A percentile compares a stretch with the other conserved stretches of the same genome.
Conservation (phyloP, 2,113 vertebrate genomes). For the Zootoca vivipara region DNA sequence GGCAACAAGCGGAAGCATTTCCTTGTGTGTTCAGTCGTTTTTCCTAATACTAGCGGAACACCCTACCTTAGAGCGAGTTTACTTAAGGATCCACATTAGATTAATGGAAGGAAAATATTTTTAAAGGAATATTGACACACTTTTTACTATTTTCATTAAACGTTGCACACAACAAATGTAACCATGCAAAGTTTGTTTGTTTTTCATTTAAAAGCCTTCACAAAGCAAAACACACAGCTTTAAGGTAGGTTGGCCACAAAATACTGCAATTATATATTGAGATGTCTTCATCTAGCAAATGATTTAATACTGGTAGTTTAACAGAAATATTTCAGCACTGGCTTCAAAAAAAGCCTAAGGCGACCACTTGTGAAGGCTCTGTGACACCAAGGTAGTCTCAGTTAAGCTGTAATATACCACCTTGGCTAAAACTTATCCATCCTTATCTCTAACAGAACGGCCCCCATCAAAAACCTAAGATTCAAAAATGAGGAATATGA, state of each 20-base stretch:
- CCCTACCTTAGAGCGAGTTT: constrained; percentile 20
- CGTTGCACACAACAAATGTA: too few species aligned
- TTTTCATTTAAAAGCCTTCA: too few species aligned
- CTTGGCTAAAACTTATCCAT: constrained; percentile 54
- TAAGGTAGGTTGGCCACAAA: constrained; percentile 26
- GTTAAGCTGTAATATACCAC: constrained; percentile 55
- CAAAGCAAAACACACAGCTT: not conserved
- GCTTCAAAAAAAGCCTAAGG: constrained; percentile 44
- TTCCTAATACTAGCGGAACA: constrained; percentile 37
- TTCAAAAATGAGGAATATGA: constrained; percentile 43
- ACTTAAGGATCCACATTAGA: constrained; percentile 28
- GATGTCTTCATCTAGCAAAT: constrained; percentile 56
- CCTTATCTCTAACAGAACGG: constrained; percentile 62
- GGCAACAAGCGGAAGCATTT: constrained; percentile 33
- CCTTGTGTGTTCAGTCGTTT: constrained; percentile 30
- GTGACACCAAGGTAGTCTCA: constrained; percentile 42
- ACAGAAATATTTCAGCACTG: constrained; percentile 49
- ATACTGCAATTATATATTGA: constrained; percentile 42
- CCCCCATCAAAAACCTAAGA: constrained; percentile 48
- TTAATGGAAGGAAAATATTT: constrained; percentile 23
- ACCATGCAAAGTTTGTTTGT: too few species aligned
- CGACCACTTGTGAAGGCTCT: constrained; percentile 56
- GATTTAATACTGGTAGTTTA: constrained; percentile 63
- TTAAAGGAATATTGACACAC: constrained; percentile 15
- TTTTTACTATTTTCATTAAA: too few species aligned